Evolutionary conservation across 2,113 vertebrate species (phyloP).

Genomic region (Nanorana parkeri): DNA sequence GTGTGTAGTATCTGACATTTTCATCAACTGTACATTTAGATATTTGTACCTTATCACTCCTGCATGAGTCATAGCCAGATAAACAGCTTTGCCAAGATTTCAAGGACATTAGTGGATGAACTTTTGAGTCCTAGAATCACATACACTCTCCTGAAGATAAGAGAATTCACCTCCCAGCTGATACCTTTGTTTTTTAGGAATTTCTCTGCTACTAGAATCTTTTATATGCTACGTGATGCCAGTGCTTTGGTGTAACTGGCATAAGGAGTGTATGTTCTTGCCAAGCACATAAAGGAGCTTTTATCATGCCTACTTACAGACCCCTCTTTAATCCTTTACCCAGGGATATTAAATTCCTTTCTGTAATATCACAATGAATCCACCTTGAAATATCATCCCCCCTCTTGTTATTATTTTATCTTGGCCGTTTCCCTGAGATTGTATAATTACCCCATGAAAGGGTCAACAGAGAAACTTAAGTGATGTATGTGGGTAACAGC

Average conservation of each 20-base stretch:
- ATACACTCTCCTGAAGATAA: background rate
- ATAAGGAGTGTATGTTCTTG: background rate
- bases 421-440: background rate
- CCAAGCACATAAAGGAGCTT: constrained; percentile 53
- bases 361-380: constrained; percentile 7
- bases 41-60: background rate
- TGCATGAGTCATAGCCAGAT: constrained; percentile 8
- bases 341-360: constrained; percentile 53
- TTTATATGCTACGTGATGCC: constrained; percentile 31
- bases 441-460: background rate
- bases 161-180: background rate
- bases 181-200: constrained; percentile 10
- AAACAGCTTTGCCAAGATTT: background rate
- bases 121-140: background rate
- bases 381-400: constrained; percentile 23
- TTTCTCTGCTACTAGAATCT: constrained; percentile 8
- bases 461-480: constrained; percentile 11
- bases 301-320: constrained; percentile 29
- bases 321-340: background rate
- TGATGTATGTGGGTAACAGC: background rate
- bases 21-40: background rate
- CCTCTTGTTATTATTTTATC: constrained; percentile 10
- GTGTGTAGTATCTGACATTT: background rate
- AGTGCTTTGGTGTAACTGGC: constrained; percentile 20
- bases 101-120: background rate